Conservation (phyloP, 2,113 vertebrate genomes). For the Aplodontia rufa region DNA sequence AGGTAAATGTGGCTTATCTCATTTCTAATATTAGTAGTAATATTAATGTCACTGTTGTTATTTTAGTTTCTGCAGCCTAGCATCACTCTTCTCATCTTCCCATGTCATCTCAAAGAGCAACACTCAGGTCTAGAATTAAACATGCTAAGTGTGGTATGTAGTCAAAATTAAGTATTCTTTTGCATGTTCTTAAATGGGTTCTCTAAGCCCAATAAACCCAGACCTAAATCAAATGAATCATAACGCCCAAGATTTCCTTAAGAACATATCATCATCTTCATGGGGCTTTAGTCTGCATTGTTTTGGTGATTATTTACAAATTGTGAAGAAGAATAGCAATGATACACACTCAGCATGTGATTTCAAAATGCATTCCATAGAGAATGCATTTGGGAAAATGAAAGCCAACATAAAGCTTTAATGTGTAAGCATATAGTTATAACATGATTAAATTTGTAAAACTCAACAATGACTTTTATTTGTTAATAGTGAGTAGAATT, state of each 20-base stretch:
- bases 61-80: background rate
- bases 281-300: background rate
- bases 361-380: too few relatives aligned
- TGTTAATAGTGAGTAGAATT: background rate
- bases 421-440: background rate
- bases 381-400: background rate
- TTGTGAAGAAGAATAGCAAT: background rate
- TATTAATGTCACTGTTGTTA: background rate
- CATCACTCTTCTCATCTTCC: background rate
- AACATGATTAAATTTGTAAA: constrained; percentile 2
- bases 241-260: background rate
- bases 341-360: too few relatives aligned
- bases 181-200: background rate
- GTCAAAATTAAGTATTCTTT: background rate
- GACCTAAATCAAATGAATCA: background rate
- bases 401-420: background rate
- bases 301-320: background rate
- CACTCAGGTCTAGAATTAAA: background rate
- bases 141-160: background rate
- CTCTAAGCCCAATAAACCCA: background rate
- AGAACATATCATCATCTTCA: background rate
- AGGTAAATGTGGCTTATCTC: background rate
- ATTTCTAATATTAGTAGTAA: background rate
- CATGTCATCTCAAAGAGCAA: background rate
- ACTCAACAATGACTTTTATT: background rate